These are phyloP conservation scores for Propithecus deckenii DNA, from an alignment of 2,797 vertebrate species.

Conservation along the genomic window DNA sequence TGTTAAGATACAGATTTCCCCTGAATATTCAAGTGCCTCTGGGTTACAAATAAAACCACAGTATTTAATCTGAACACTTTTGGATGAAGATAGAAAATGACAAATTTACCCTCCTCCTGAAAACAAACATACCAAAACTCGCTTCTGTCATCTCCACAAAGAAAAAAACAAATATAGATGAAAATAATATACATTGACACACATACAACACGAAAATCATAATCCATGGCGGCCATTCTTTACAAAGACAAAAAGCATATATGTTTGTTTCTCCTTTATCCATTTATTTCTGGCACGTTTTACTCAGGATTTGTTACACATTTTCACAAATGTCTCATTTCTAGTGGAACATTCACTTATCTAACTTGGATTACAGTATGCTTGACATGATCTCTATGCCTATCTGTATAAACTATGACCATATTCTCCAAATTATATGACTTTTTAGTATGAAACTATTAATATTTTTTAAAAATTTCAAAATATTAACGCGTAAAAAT, in stretches of 20 bases:
- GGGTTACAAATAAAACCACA: slow-evolving; percentile 48
- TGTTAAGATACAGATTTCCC: slow-evolving; percentile 33
- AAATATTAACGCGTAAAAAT: background rate
- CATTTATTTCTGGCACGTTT: background rate
- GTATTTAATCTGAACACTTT: slow-evolving; percentile 22
- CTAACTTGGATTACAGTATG: background rate
- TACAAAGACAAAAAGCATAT: background rate
- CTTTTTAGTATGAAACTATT: background rate
- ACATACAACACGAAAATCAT: background rate
- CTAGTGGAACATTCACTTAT: background rate
- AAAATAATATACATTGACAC: background rate
- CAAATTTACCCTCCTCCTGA: background rate
- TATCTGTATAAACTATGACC: background rate
- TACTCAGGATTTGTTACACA: background rate
- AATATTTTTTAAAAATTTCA: background rate
- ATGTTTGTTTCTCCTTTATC: background rate
- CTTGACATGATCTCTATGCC: background rate
- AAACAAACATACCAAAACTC: background rate
- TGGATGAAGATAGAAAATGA: background rate
- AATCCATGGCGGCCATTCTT: background rate
- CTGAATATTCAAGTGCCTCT: slow-evolving; percentile 30
- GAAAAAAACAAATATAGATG: background rate
- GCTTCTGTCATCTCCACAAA: background rate
- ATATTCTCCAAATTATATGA: slow-evolving; percentile 12
- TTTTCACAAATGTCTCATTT: background rate